These are phyloP conservation scores for Subacronicta megacephala DNA, from an alignment of 2,888 invertebrate genomes.

Conservation along the genomic window DNA sequence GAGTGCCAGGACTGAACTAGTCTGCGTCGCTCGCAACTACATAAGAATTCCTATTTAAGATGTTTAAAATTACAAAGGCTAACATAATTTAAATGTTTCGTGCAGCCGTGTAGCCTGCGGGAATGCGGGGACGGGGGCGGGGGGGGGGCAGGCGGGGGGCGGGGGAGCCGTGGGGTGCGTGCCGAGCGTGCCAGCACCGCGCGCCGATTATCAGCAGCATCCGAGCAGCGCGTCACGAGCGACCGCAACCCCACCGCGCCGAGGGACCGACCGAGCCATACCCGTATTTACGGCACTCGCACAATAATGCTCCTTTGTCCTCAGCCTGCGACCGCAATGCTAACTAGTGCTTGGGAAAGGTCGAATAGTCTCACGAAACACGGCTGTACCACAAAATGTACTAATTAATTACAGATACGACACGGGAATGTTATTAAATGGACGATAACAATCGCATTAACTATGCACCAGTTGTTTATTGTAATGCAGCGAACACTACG, in stretches of 20 bases:
- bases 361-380: conserved; percentile 47
- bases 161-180: conserved; percentile 30
- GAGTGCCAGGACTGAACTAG: conserved; percentile 25
- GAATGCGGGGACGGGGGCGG: conserved; percentile 36
- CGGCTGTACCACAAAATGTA: conserved; percentile 38
- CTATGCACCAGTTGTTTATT: conserved; percentile 14
- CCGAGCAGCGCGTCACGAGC: conserved; percentile 42
- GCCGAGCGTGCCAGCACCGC: conserved; percentile 49
- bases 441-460: conserved; percentile 26
- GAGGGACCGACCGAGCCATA: conserved; percentile 10
- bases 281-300: conserved; percentile 23
- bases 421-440: conserved; percentile 34
- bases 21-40: conserved; percentile 32
- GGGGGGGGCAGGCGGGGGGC: background rate
- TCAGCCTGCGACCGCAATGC: conserved; percentile 40
- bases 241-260: conserved; percentile 25
- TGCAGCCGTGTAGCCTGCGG: conserved; percentile 36
- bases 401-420: conserved; percentile 43
- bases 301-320: conserved; percentile 43
- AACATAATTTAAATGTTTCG: conserved; percentile 57
- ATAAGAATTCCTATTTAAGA: conserved; percentile 52
- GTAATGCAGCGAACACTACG: conserved; percentile 1
- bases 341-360: conserved; percentile 47
- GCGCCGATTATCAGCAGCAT: conserved; percentile 47
- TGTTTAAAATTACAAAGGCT: conserved; percentile 53